A percentile compares a stretch with the other conserved stretches of the same genome.
These are phyloP conservation scores for Hermatobates lingyangjiaoensis DNA, from an alignment of 1,140 invertebrate genomes.

Conservation along the genomic window DNA sequence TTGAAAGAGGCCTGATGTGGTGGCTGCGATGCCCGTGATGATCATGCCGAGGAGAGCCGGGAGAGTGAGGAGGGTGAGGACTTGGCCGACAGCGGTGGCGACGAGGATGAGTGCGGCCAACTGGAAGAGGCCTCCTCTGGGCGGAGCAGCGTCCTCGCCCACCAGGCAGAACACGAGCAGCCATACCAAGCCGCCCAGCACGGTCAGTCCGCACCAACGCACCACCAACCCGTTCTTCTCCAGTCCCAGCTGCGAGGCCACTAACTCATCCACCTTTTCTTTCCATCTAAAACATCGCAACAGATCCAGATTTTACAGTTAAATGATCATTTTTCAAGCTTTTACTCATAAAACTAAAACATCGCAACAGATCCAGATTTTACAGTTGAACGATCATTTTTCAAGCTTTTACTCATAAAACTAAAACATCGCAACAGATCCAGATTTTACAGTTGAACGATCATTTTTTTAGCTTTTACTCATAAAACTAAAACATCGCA, in stretches of 20 bases:
- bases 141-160: not conserved
- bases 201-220: not conserved
- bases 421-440: too few relatives aligned
- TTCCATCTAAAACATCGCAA: too few relatives aligned
- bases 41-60: conserved; percentile 11
- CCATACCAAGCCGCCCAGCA: conserved; percentile 2
- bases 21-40: conserved; percentile 5
- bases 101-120: conserved; percentile 1
- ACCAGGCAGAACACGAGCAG: conserved; percentile 1
- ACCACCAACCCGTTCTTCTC: not conserved
- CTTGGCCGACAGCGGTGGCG: conserved; percentile 3
- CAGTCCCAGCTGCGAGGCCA: conserved; percentile 3
- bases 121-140: conserved; percentile 4
- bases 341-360: too few relatives aligned
- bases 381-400: too few relatives aligned
- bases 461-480: too few relatives aligned
- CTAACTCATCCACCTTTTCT: too few relatives aligned
- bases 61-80: conserved; percentile 2
- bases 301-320: too few relatives aligned
- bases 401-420: too few relatives aligned
- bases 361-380: too few relatives aligned
- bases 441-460: too few relatives aligned
- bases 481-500: too few relatives aligned
- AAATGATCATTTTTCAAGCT: too few relatives aligned
- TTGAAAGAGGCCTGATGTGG: not conserved